These are phyloP conservation scores for Conomelus anceps DNA, from an alignment of 2,888 invertebrate species.

Conservation along the genomic window DNA sequence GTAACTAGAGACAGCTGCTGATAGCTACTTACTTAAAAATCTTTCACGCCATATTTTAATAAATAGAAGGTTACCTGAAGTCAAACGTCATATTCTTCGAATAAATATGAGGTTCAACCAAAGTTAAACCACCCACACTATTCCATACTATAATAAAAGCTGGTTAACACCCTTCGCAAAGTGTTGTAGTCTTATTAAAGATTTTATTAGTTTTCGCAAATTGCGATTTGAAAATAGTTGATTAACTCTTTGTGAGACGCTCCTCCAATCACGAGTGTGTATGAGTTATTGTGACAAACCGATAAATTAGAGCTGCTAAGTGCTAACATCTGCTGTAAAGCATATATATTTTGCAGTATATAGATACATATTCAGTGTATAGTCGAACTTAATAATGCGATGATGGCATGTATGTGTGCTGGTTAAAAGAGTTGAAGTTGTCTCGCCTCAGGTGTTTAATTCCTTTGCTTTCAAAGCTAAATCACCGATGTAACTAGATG, in stretches of 20 bases:
- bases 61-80: background rate
- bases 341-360: background rate
- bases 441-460: background rate
- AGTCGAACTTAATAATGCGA: background rate
- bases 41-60: background rate
- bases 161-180: background rate
- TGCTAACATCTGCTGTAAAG: background rate
- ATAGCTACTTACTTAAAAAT: background rate
- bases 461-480: background rate
- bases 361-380: background rate
- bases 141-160: background rate
- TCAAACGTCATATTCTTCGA: background rate
- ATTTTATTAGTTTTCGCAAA: background rate
- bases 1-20: background rate
- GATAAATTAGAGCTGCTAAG: background rate
- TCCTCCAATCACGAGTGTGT: background rate
- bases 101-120: background rate
- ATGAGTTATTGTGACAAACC: background rate
- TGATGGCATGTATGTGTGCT: background rate
- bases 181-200: background rate
- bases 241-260: background rate
- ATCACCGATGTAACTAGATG: background rate
- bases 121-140: background rate
- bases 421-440: background rate
- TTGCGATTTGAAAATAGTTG: background rate